A percentile compares a stretch with the other conserved stretches of the same genome.
phyloP scores from a whole-genome alignment of 2,888 invertebrate genomes.

The Callosobruchus maculatus region DNA sequence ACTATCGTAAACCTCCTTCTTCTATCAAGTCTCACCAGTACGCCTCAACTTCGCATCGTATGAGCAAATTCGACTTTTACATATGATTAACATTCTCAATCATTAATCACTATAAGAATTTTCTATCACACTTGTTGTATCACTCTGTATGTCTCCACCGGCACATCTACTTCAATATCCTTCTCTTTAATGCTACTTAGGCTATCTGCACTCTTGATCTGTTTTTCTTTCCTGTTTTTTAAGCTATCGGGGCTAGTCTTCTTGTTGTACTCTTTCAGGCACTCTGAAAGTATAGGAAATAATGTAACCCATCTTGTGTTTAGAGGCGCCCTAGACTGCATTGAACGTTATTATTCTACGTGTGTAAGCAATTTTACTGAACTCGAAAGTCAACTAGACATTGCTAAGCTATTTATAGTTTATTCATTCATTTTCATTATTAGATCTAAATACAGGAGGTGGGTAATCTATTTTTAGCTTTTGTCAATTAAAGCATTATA shows the following conservation, averaged over 20 bases:
- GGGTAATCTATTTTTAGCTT: too few relatives aligned
- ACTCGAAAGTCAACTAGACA: too few relatives aligned
- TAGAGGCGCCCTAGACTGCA: too few relatives aligned
- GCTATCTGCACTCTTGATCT: not conserved
- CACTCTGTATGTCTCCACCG: not conserved
- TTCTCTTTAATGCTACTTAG: not conserved
- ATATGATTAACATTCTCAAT: not conserved
- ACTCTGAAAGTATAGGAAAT: not conserved
- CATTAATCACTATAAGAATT: not conserved
- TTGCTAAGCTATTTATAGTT: too few relatives aligned
- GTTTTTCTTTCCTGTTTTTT: not conserved
- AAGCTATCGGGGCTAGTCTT: not conserved
- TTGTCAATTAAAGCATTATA: too few relatives aligned
- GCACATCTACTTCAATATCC: not conserved
- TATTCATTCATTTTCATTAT: too few relatives aligned
- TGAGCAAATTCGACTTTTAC: not conserved
- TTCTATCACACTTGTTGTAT: not conserved
- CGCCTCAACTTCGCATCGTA: not conserved
- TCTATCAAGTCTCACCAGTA: not conserved
- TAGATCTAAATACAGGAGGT: too few relatives aligned
- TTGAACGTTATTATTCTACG: too few relatives aligned
- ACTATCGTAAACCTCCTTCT: not conserved
- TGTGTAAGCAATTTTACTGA: too few relatives aligned
- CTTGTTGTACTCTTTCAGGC: not conserved
- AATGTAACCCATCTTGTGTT: too few relatives aligned